Conservation (phyloP, 2,113 vertebrate genomes). For the Promerops cafer region DNA sequence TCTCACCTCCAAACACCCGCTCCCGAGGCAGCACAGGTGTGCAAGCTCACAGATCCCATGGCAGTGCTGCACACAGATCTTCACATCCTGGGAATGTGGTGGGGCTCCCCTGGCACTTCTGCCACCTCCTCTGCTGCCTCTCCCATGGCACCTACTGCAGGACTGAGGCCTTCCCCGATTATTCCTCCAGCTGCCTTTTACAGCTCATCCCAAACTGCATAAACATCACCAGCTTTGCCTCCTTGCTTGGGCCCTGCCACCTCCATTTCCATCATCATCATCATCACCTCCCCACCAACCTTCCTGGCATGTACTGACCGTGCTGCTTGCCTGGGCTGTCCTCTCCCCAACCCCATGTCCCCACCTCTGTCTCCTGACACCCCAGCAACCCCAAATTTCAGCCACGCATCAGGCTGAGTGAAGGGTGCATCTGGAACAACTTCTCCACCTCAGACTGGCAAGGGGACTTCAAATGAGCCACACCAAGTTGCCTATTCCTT, state of each 20-base stretch:
- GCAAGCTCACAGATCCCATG: background rate
- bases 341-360: fast-evolving
- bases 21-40: background rate
- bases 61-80: background rate
- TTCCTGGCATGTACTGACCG: background rate
- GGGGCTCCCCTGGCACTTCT: background rate
- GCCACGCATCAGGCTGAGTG: fast-evolving
- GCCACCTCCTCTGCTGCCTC: background rate
- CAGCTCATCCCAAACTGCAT: background rate
- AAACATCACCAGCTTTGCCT: background rate
- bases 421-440: background rate
- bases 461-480: background rate
- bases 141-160: fast-evolving
- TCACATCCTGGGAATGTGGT: background rate
- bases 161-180: background rate
- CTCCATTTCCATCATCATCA: background rate
- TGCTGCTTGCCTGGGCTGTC: too few species aligned
- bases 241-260: background rate
- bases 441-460: background rate
- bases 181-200: background rate
- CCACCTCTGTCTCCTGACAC: background rate
- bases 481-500: background rate
- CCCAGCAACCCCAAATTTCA: background rate
- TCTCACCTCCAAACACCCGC: background rate
- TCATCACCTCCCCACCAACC: background rate